Evolutionary conservation across 2,113 vertebrate genomes (phyloP).

Genomic region (Pygoscelis antarcticus): DNA sequence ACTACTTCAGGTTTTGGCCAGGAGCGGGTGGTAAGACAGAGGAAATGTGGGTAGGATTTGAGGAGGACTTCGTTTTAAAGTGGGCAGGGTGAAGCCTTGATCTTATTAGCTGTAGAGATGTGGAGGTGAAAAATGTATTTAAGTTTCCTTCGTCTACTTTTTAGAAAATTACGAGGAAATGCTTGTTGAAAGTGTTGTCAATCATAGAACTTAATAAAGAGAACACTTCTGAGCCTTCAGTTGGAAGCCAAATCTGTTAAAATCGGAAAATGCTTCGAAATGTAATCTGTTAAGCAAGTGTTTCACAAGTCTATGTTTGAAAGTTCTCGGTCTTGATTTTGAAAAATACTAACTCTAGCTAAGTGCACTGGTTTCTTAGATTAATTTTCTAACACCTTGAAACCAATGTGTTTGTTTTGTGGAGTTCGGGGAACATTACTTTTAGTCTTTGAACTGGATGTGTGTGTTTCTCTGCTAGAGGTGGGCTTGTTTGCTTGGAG

Average conservation of each 20-base stretch:
- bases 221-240: background rate
- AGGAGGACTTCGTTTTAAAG: background rate
- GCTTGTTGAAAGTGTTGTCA: background rate
- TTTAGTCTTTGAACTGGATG: background rate
- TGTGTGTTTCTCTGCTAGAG: background rate
- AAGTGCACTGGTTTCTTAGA: background rate
- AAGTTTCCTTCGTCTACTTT: background rate
- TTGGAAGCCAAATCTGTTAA: background rate
- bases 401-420: fast-evolving
- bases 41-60: background rate
- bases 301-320: background rate
- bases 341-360: background rate
- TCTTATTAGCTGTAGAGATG: background rate
- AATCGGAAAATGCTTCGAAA: background rate
- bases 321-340: background rate
- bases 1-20: background rate
- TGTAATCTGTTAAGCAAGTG: fast-evolving
- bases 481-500: slow-evolving; percentile 40
- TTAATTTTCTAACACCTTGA: background rate
- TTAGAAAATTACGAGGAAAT: background rate
- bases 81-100: background rate
- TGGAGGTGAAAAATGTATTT: background rate
- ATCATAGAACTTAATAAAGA: background rate
- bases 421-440: background rate
- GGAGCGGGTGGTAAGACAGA: background rate